Base-by-base conservation (phyloP, 2,113 vertebrate genomes). In the Scomber japonicus region DNA sequence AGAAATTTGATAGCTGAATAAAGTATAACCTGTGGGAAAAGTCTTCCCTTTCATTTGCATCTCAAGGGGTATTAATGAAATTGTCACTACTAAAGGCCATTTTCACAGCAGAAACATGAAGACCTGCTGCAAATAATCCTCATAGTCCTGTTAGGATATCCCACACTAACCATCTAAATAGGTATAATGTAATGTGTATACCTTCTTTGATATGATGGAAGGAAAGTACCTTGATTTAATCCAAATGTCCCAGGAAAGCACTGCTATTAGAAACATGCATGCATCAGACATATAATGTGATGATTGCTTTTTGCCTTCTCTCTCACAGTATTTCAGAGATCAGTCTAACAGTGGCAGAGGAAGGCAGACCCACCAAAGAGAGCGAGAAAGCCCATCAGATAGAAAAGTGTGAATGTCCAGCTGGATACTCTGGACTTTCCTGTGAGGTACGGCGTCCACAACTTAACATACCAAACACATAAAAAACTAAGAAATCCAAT, bases 311-410 rank as follows among this genome's bases (percentile, higher is more conserved):
- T 5, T 59, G 14, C 19, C 13, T 64, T 77, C 19, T 71, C 27
- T 74, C 49, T 69, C 13, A 3, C 85, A 99, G 98, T 81, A 98
- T 99, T 94, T 99, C 98, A 48, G 98, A 99, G 93, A 97, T 99
- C 75, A 96, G 96, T 4, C 68, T 99, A 82, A 97, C 97, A 30
- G 95, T 97, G 54, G 97, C 97, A 21, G 96, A 98, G 78, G 85
- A 81, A 0, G 95, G 97, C 21, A 65, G 17, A 1, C 80, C 94
- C 1, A 96, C 95, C 1, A 85, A 90, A 45, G 90, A 91, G 80
- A 96, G 93, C 35, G 95, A 96, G 81, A 91, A 82, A 27, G 97
- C 97, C 55, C 88, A 92, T 77, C 85, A 97, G 89, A 97, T 98
- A 65, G 98, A 99, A 88, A 92, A 95, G 74, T 99, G 98, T 55